phyloP scores from a whole-genome alignment of 2,113 vertebrate species.

The Poeciliopsis retropinna region DNA sequence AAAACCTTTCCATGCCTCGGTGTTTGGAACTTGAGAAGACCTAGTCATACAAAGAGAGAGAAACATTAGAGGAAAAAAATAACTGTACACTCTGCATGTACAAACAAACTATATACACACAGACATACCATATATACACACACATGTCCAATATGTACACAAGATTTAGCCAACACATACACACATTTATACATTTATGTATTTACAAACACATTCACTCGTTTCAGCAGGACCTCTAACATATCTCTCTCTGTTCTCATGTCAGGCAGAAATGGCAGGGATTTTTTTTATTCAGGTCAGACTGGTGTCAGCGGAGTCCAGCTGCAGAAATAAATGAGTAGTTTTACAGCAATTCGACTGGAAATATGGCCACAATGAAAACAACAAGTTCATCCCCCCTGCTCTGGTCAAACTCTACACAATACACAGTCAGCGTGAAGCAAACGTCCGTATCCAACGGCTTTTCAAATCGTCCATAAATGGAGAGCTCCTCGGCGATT shows the following conservation, averaged over 20 bases:
- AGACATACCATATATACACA: constrained; percentile 82
- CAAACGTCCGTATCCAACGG: constrained; percentile 61
- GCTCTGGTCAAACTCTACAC: constrained; percentile 43
- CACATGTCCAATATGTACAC: constrained; percentile 80
- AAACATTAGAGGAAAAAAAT: constrained; percentile 76
- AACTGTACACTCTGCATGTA: constrained; percentile 84
- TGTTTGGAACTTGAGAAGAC: constrained; percentile 71
- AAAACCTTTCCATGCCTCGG: constrained; percentile 69
- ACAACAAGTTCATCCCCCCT: constrained; percentile 57
- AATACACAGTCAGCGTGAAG: constrained; percentile 39
- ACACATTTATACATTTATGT: constrained; percentile 27
- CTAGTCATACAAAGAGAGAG: constrained; percentile 77
- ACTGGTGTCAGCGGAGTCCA: constrained; percentile 65
- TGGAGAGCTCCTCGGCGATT: constrained; percentile 79
- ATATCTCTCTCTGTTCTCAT: constrained; percentile 70
- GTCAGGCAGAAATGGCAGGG: constrained; percentile 61
- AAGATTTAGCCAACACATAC: constrained; percentile 61
- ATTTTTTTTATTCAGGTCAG: constrained; percentile 44
- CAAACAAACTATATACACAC: constrained; percentile 83
- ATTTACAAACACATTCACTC: constrained; percentile 79
- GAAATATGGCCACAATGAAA: constrained; percentile 57
- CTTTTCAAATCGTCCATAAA: constrained; percentile 65
- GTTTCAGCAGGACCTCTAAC: constrained; percentile 75
- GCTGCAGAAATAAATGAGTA: constrained; percentile 56
- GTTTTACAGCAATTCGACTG: constrained; percentile 53